phyloP scores from a whole-genome alignment of 2,888 invertebrate species.

The Hofmannophila pseudospretella region DNA sequence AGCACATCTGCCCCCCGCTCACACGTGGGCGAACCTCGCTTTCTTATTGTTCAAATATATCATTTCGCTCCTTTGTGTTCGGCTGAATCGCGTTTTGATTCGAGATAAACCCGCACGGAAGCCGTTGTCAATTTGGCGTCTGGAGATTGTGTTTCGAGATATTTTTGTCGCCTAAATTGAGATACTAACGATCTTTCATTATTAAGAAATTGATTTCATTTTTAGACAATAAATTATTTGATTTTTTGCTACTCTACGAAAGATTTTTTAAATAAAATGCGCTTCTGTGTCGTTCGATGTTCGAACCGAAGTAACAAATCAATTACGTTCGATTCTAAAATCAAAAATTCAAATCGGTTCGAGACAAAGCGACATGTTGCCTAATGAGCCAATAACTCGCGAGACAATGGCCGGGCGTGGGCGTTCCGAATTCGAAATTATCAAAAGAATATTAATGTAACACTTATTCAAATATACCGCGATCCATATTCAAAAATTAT shows the following conservation, averaged over 20 bases:
- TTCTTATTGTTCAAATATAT: constrained; percentile 62
- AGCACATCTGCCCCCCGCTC: constrained; percentile 47
- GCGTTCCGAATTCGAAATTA: constrained; percentile 71
- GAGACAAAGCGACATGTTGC: constrained; percentile 63
- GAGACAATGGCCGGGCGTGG: constrained; percentile 71
- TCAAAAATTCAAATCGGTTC: constrained; percentile 69
- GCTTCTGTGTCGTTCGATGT: constrained; percentile 11
- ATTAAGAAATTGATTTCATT: background rate
- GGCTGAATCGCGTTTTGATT: constrained; percentile 38
- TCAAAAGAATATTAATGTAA: constrained; percentile 76
- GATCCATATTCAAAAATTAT: constrained; percentile 72
- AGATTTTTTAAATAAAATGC: background rate
- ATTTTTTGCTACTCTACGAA: background rate
- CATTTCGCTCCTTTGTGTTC: constrained; percentile 46
- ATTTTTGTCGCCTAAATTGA: constrained; percentile 36
- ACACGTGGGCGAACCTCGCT: constrained; percentile 57
- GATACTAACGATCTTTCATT: constrained; percentile 17
- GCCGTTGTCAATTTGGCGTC: constrained; percentile 36
- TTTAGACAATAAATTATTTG: no score
- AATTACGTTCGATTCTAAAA: constrained; percentile 67
- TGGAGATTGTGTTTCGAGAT: constrained; percentile 30
- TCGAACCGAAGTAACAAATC: constrained; percentile 39
- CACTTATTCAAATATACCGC: constrained; percentile 73
- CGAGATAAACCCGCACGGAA: constrained; percentile 41
- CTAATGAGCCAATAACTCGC: constrained; percentile 76